Conservation (phyloP, 2,797 vertebrate genomes). For the Pyrocephalus nanus region DNA sequence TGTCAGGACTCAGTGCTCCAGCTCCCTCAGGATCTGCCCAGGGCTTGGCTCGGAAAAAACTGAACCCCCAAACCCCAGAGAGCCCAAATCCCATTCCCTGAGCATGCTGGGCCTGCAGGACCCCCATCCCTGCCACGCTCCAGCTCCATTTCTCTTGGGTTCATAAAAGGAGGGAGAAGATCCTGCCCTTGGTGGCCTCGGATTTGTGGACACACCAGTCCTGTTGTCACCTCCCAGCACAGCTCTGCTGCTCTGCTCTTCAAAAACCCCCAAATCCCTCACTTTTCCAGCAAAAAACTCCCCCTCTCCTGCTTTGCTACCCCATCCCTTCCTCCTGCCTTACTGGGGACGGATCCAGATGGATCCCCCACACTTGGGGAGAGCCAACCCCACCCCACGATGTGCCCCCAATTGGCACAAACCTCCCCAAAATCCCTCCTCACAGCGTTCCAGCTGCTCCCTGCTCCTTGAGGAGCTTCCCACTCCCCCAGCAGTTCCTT, state of each 20-base stretch:
- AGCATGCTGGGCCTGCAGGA: not conserved
- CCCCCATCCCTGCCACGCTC: not conserved
- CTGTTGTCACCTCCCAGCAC: too few relatives aligned
- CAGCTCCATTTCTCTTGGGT: not conserved
- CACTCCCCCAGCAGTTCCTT: not conserved
- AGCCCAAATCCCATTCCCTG: not conserved
- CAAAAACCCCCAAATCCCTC: rapidly evolving
- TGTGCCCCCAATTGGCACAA: rapidly evolving
- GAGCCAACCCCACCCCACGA: not conserved
- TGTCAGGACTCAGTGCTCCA: rapidly evolving
- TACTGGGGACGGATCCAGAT: rapidly evolving
- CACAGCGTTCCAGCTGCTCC: not conserved
- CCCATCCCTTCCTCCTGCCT: not conserved
- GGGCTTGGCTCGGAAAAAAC: rapidly evolving
- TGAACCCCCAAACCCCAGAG: rapidly evolving
- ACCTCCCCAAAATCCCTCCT: not conserved
- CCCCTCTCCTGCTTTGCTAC: not conserved
- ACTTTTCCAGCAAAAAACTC: not conserved
- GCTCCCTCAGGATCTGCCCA: not conserved
- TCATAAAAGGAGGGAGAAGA: not conserved
- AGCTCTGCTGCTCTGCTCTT: not conserved
- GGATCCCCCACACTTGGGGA: not conserved
- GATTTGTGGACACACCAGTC: not conserved
- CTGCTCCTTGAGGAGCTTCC: not conserved
- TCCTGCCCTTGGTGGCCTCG: not conserved